A percentile compares a stretch with the other conserved stretches of the same genome.
phyloP scores from a whole-genome alignment of 2,888 invertebrate species.

The Hecatera dysodea region DNA sequence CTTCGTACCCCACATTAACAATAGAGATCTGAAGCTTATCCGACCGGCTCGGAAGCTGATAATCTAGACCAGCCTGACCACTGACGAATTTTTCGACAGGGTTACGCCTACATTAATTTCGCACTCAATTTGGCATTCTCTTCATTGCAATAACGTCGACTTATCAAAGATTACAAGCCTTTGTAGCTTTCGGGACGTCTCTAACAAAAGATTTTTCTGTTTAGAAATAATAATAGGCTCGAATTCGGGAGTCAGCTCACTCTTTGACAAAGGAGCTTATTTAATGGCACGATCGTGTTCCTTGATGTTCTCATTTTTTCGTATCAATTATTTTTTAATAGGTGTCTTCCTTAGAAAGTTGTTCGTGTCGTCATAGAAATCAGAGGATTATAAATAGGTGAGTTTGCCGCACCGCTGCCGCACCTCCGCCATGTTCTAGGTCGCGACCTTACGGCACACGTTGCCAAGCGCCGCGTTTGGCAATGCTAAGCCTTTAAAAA shows the following conservation, averaged over 20 bases:
- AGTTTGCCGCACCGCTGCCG: conserved; percentile 64
- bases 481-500: conserved; percentile 57
- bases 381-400: conserved; percentile 51
- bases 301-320: conserved; percentile 51
- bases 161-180: conserved; percentile 59
- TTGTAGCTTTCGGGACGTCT: conserved; percentile 39
- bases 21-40: conserved; percentile 67
- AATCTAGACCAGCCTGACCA: conserved; percentile 62
- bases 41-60: conserved; percentile 51
- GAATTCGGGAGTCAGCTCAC: conserved; percentile 57
- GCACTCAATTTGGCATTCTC: conserved; percentile 64
- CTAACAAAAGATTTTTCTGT: conserved; percentile 53
- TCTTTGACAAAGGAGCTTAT: conserved; percentile 60
- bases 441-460: conserved; percentile 64
- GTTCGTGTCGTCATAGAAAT: conserved; percentile 48
- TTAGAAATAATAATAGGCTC: conserved; percentile 58
- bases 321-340: conserved; percentile 60
- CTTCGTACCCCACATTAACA: conserved; percentile 64
- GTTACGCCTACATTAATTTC: conserved; percentile 67
- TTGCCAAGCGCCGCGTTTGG: conserved; percentile 64
- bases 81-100: conserved; percentile 66
- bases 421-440: conserved; percentile 64
- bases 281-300: conserved; percentile 56
- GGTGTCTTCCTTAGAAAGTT: conserved; percentile 49
- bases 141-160: conserved; percentile 59